A percentile compares a stretch with the other conserved stretches of the same genome.
Evolutionary conservation across 2,797 vertebrate genomes (phyloP).

Genomic region (Helostoma temminkii): DNA sequence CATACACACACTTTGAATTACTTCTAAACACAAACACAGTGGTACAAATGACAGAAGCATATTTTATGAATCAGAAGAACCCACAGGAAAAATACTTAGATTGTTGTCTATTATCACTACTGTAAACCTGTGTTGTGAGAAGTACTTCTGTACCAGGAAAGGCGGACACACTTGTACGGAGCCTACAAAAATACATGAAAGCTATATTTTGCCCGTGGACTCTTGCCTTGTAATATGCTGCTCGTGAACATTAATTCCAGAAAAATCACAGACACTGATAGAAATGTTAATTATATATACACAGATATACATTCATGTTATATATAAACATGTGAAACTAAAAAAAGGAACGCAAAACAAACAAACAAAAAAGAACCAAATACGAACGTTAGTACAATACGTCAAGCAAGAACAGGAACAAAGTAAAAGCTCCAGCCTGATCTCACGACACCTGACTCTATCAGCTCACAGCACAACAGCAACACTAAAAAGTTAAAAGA

Average conservation of each 20-base stretch:
- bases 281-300: constrained; percentile 64
- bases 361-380: constrained; percentile 53
- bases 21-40: constrained; percentile 71
- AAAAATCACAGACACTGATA: constrained; percentile 71
- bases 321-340: constrained; percentile 56
- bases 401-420: constrained; percentile 80
- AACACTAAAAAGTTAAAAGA: constrained; percentile 82
- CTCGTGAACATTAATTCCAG: constrained; percentile 68
- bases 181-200: constrained; percentile 49
- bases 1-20: constrained; percentile 42
- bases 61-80: constrained; percentile 81
- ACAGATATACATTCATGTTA: constrained; percentile 72
- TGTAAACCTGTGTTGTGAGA: constrained; percentile 49
- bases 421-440: constrained; percentile 80
- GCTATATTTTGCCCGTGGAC: constrained; percentile 85
- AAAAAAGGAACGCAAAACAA: constrained; percentile 62
- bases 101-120: constrained; percentile 55
- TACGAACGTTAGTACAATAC: constrained; percentile 72
- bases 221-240: constrained; percentile 82
- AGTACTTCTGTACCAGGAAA: constrained; percentile 41
- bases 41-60: constrained; percentile 77
- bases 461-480: constrained; percentile 85
- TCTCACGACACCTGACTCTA: constrained; percentile 78
- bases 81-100: constrained; percentile 84
- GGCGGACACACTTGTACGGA: constrained; percentile 29